phyloP scores from a whole-genome alignment of 1,140 invertebrate species.

The Diorhabda elongata region DNA sequence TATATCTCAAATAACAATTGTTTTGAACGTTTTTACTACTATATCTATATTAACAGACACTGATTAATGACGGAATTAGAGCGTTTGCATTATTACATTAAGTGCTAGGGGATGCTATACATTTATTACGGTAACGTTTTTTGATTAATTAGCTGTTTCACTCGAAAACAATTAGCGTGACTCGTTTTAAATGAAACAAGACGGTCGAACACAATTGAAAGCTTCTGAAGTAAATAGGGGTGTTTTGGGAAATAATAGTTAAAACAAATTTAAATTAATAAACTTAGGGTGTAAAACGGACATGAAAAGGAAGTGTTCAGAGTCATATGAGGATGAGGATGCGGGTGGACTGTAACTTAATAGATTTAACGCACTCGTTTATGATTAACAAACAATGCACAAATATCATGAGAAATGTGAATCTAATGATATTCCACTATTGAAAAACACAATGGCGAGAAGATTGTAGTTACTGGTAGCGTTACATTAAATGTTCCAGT shows the following conservation, averaged over 20 bases:
- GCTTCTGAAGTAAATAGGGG: not conserved
- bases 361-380: not conserved
- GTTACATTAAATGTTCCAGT: no score
- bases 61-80: no score
- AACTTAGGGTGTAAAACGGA: not conserved
- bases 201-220: not conserved
- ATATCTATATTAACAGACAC: no score
- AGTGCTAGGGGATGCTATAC: no score
- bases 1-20: no score
- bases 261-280: conserved; percentile 3
- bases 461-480: no score
- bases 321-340: not conserved
- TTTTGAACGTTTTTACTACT: no score
- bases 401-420: not conserved
- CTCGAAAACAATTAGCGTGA: not conserved
- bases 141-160: not conserved
- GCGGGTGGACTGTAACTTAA: not conserved
- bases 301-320: not conserved
- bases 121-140: not conserved
- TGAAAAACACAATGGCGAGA: no score
- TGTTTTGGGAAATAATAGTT: conserved; percentile 1
- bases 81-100: no score
- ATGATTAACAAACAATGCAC: conserved; percentile 2
- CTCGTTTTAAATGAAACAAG: not conserved
- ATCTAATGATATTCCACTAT: no score